Evolutionary conservation across 2,113 vertebrate genomes (phyloP), one percentile per base, ranked within the genome.

Genomic region (Gambusia affinis): DNA sequence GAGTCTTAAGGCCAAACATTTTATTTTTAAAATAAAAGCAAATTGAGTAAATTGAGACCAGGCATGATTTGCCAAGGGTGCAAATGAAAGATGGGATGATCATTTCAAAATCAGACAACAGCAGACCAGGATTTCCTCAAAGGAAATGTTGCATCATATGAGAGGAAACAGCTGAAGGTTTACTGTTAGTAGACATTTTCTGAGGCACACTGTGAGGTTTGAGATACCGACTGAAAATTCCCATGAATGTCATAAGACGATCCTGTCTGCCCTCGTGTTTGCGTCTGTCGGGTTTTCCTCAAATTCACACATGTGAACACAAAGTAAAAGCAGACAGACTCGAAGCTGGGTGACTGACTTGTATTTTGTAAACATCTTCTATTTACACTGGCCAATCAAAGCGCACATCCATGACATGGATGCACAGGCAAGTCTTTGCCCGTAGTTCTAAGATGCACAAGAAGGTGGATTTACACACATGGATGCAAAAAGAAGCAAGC

Each of bases 341-440:
- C 73, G 11, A 76, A 78, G 7, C 68, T 78, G 70, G 12, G 37
- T 65, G 77, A 61, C 75, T 75, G 76, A 73, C 54, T 85, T 79
- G 68, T 85, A 77, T 91, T 91, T 91, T 88, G 90, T 87, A 83
- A 91, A 88, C 86, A 85, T 79, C 66, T 83, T 72, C 67, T 83
- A 30, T 68, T 82, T 78, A 73, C 70, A 70, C 35, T 72, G 24
- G 61, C 80, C 70, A 89, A 86, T 89, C 71, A 70, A 76, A 81
- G 71, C 0, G 35, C 74, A 73, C 72, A 22, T 54, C 54, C 79
- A 66, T 84, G 73, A 37, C 67, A 54, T 39, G 70, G 39, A 76
- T 44, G 2, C 51, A 24, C 54, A 31, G 85, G 67, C 87, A 83
- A 82, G 90, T 84, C 69, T 74, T 87, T 88, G 73, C 51, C 4